Evolutionary conservation across 2,797 vertebrate species (phyloP).

Genomic region (Sebastes itinus): DNA sequence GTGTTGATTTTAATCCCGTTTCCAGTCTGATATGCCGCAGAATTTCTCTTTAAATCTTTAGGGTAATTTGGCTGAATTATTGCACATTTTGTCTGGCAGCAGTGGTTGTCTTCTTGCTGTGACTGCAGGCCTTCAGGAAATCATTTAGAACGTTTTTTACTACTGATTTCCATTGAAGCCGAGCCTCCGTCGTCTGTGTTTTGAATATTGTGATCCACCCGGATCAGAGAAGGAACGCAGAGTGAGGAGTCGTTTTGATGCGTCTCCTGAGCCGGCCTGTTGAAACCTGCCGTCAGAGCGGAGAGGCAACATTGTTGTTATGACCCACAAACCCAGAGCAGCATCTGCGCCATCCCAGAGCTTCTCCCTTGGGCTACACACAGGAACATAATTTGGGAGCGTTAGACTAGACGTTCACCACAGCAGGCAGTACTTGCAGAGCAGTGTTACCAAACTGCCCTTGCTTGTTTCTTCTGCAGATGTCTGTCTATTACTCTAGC

Average conservation of each 20-base stretch:
- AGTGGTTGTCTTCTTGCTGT: background rate
- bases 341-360: background rate
- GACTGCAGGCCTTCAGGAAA: background rate
- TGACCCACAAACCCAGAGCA: constrained; percentile 34
- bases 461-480: background rate
- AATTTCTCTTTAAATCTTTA: background rate
- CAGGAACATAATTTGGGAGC: background rate
- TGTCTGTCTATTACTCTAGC: background rate
- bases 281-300: constrained; percentile 40
- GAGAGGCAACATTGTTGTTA: constrained; percentile 9
- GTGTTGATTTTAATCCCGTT: background rate
- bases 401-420: background rate
- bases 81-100: background rate
- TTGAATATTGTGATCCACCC: background rate
- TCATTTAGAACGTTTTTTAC: background rate
- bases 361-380: background rate
- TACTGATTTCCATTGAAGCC: background rate
- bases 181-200: background rate
- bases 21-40: background rate
- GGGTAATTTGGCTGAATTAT: background rate
- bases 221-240: background rate
- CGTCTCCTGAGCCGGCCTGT: constrained; percentile 30
- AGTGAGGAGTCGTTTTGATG: background rate
- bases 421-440: background rate
- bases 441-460: background rate